phyloP scores from a whole-genome alignment of 1,140 invertebrate genomes.

The Sarcophaga bullata region DNA sequence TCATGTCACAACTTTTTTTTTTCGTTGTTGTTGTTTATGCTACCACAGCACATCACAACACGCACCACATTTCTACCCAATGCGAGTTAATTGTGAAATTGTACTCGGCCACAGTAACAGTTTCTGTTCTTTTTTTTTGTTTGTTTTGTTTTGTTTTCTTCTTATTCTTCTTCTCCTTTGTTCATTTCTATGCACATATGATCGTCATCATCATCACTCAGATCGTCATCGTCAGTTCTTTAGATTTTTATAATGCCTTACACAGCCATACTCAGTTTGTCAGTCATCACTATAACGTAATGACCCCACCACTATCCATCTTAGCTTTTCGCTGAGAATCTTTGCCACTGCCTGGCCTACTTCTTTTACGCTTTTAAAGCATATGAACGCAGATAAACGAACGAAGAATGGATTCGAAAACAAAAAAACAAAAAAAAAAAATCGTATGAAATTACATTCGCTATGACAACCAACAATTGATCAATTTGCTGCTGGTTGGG shows the following conservation, averaged over 20 bases:
- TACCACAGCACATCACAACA: neutral
- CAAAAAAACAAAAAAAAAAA: neutral
- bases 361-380: conserved; percentile 23
- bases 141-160: too few species aligned
- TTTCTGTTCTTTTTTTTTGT: neutral
- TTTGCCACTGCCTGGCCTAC: neutral
- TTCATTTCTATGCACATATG: neutral
- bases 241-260: neutral
- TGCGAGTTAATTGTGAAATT: neutral
- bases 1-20: neutral
- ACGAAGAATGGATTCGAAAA: neutral
- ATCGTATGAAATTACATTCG: conserved; percentile 2
- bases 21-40: too few species aligned
- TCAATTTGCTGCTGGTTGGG: too few species aligned
- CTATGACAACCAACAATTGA: neutral
- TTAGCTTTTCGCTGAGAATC: too few species aligned
- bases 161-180: neutral
- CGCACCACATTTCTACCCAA: neutral
- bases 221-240: neutral
- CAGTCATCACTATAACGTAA: neutral
- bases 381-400: neutral
- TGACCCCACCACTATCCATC: too few species aligned
- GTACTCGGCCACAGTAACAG: neutral
- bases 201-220: neutral
- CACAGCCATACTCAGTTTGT: neutral